These are phyloP conservation scores for Tachina fera DNA, from an alignment of 2,888 invertebrate genomes.

Conservation along the genomic window DNA sequence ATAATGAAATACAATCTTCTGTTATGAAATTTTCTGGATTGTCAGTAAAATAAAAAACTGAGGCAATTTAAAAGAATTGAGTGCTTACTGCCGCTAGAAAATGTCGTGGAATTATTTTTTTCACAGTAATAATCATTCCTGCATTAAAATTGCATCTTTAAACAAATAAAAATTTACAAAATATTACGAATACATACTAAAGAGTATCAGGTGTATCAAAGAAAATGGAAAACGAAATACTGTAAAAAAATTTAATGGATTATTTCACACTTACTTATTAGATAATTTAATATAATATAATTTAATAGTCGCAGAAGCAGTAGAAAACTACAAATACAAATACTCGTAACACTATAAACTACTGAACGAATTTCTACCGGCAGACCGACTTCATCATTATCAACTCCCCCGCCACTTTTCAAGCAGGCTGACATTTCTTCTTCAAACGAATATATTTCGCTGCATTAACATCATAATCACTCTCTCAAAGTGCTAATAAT, in stretches of 20 bases:
- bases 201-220: constrained; percentile 56
- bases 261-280: constrained; percentile 69
- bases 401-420: neutral
- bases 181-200: neutral
- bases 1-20: constrained; percentile 18
- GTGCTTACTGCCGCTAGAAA: constrained; percentile 26
- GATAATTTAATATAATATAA: constrained; percentile 59
- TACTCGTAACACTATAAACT: constrained; percentile 17
- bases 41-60: neutral
- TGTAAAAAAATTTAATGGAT: constrained; percentile 45
- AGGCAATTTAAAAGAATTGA: constrained; percentile 39
- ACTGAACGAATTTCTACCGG: constrained; percentile 46
- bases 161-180: constrained; percentile 20
- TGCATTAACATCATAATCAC: constrained; percentile 8
- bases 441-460: neutral
- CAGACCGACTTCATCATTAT: constrained; percentile 13
- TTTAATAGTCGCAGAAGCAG: constrained; percentile 32
- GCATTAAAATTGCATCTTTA: constrained; percentile 63
- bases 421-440: neutral
- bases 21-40: neutral
- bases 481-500: constrained; percentile 20
- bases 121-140: constrained; percentile 66
- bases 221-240: constrained; percentile 43
- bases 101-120: constrained; percentile 22
- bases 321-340: constrained; percentile 33